These are phyloP conservation scores for Barbus barbus DNA, from an alignment of 2,113 vertebrate species.

Conservation along the genomic window DNA sequence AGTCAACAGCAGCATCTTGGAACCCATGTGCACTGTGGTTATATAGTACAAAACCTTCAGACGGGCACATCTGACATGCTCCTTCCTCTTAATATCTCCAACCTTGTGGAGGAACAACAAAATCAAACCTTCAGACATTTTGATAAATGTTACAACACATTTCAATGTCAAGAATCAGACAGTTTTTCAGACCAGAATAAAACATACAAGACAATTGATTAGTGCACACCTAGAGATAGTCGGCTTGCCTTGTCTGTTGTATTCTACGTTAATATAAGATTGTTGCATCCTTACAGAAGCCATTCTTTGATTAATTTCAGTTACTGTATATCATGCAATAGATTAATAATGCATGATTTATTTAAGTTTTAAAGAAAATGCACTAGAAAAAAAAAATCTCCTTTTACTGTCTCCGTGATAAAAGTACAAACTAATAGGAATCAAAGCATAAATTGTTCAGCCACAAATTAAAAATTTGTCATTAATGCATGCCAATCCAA, in stretches of 20 bases:
- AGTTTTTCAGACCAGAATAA: constrained; percentile 44
- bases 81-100: constrained; percentile 34
- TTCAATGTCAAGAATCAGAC: constrained; percentile 33
- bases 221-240: background rate
- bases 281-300: background rate
- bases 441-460: too few relatives aligned
- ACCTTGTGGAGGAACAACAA: constrained; percentile 43
- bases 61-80: background rate
- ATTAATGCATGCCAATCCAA: too few relatives aligned
- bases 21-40: constrained; percentile 1
- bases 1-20: constrained; percentile 12
- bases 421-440: too few relatives aligned
- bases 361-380: background rate
- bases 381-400: too few relatives aligned
- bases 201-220: constrained; percentile 39
- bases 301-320: background rate
- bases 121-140: constrained; percentile 42
- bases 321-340: background rate
- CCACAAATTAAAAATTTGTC: too few relatives aligned
- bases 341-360: too few relatives aligned
- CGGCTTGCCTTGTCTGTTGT: constrained; percentile 9
- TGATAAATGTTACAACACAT: constrained; percentile 46
- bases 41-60: background rate
- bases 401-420: too few relatives aligned
- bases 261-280: background rate